Percentiles rank a stretch among this genome's conserved stretches.
phyloP scores from a whole-genome alignment of 2,113 vertebrate genomes.

The Corynorhinus townsendii region DNA sequence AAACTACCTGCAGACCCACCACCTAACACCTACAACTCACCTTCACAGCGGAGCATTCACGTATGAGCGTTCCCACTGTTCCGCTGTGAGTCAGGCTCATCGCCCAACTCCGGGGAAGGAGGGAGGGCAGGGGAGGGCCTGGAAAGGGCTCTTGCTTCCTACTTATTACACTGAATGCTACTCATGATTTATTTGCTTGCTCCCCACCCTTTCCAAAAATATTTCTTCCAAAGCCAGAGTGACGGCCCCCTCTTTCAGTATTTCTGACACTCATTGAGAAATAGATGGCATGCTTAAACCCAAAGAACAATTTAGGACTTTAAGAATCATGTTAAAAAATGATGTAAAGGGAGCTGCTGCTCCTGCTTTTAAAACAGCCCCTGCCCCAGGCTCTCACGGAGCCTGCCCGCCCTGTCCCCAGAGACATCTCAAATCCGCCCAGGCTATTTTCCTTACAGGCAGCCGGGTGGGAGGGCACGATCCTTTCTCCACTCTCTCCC shows the following conservation, averaged over 20 bases:
- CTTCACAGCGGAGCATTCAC: neutral
- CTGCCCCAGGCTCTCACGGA: neutral
- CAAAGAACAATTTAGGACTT: neutral
- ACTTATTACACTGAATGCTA: neutral
- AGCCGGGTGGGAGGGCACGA: neutral
- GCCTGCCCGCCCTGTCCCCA: conserved; percentile 52
- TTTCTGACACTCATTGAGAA: conserved; percentile 1
- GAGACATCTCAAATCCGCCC: conserved; percentile 67
- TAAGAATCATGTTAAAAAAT: neutral
- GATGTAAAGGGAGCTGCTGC: neutral
- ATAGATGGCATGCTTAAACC: neutral
- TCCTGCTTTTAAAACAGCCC: neutral
- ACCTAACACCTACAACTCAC: neutral
- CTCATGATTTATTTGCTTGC: neutral
- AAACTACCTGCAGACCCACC: neutral
- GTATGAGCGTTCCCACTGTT: neutral
- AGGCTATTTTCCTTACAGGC: conserved; percentile 59
- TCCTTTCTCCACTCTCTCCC: neutral
- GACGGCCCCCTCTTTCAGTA: neutral
- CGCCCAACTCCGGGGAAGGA: neutral
- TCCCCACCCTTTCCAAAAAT: conserved; percentile 47
- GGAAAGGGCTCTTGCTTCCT: neutral
- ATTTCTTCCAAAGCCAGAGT: conserved; percentile 27
- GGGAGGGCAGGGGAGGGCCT: neutral
- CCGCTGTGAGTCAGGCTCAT: neutral